Evolutionary conservation across 2,113 vertebrate genomes (phyloP), one percentile per base, ranked within the genome.

Genomic region (Chaetops frenatus): DNA sequence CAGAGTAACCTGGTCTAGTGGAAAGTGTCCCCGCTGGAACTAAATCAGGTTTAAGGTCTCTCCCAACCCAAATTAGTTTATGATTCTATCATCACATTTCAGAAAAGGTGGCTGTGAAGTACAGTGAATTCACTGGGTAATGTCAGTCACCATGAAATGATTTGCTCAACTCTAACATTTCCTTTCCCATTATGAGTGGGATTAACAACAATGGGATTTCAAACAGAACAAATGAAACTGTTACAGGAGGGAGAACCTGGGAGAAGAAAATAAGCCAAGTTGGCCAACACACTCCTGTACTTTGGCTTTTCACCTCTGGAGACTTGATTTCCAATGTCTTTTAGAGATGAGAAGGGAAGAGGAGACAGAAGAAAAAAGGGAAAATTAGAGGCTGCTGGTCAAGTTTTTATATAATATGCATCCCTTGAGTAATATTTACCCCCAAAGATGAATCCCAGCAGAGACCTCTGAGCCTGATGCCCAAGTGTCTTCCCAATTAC

Each of bases 361-460:
- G 4, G 12, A 44, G 18, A 42, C 23, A 74, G 31, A 36, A 72
- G 13, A 31, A 45, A 70, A 81, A 70, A 8, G 8, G 19, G 5
- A 16, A 90, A 88, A 58, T 7, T 36, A 36, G 15, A 86, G 19
- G 9, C 9, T 86, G 23, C 16, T 60, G 19, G 58, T 53, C 40
- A 35, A n/a, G 22, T 20, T 5, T 2, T 22, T 57, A 40, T 51
- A 6, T 18, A 35, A 24, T 22, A 14, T 1, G 0, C 9, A 38
- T 25, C 7, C 33, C 9, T 50, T 36, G 42, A 62, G 57, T 3
- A 27, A 5, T 19, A 13, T 51, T 84, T 92, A 6, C 61, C 71
- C 36, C 33, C 18, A 15, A 48, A 85, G 38, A 67, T 7, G 45
- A 50, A 24, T 42, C 12, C 11, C 18, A 28, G 2, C 16, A 21